These are phyloP conservation scores for Brienomyrus longianalis DNA, from an alignment of 2,113 vertebrate species.

Conservation along the genomic window DNA sequence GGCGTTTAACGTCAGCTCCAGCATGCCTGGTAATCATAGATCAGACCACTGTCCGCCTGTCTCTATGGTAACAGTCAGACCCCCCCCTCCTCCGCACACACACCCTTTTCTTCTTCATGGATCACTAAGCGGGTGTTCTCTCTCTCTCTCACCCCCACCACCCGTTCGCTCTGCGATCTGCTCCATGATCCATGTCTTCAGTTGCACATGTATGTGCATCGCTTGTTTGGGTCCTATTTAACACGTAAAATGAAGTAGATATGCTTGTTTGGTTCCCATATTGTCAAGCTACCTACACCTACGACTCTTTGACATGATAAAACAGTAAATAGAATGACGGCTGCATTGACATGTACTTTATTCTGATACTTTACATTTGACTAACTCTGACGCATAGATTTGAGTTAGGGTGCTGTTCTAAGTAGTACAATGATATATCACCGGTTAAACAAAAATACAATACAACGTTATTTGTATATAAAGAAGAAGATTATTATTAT, in stretches of 20 bases:
- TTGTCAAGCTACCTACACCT: background rate
- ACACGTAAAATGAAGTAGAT: background rate
- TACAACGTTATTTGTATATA: background rate
- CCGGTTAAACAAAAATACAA: background rate
- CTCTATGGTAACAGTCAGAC: constrained; percentile 62
- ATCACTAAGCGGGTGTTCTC: constrained; percentile 25
- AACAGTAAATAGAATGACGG: background rate
- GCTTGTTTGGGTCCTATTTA: background rate
- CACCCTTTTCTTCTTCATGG: constrained; percentile 32
- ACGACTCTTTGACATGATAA: background rate
- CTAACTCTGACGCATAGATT: background rate
- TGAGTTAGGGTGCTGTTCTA: background rate
- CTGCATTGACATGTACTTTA: background rate
- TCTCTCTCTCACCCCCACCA: constrained; percentile 8
- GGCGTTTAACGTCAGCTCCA: constrained; percentile 23
- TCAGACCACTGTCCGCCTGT: constrained; percentile 59
- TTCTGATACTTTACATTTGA: background rate
- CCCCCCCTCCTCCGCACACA: constrained; percentile 29
- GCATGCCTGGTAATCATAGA: constrained; percentile 57
- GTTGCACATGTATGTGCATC: background rate
- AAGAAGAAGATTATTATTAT: background rate
- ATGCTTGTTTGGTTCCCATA: background rate
- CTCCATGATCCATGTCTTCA: background rate
- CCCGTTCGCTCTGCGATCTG: background rate
- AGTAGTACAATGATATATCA: background rate